Conservation (phyloP, 2,888 invertebrate genomes). For the Rhagium mordax region DNA sequence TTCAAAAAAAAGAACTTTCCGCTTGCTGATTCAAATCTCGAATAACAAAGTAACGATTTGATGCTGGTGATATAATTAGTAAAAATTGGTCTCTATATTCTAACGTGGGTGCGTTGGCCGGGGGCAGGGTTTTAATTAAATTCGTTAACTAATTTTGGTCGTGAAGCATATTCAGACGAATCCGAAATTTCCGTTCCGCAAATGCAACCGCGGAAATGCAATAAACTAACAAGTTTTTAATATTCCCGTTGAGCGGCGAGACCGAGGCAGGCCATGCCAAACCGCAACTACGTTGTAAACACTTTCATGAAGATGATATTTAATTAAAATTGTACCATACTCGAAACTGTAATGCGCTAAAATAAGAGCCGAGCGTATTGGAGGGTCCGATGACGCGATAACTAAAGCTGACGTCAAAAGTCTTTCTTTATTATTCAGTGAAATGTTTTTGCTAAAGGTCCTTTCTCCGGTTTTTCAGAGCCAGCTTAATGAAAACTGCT, state of each 20-base stretch:
- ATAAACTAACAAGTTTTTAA: constrained; percentile 21
- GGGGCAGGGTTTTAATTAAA: constrained; percentile 12
- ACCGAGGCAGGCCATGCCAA: constrained; percentile 4
- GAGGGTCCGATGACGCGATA: neutral
- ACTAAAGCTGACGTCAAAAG: neutral
- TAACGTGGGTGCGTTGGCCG: too few relatives aligned
- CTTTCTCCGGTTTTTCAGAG: neutral
- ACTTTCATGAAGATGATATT: constrained; percentile 17
- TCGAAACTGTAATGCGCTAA: neutral
- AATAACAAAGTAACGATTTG: too few relatives aligned
- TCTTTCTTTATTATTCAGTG: neutral
- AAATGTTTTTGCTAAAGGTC: neutral
- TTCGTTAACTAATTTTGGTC: constrained; percentile 15
- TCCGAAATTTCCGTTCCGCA: constrained; percentile 20
- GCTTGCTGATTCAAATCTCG: too few relatives aligned
- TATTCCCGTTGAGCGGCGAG: neutral
- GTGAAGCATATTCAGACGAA: constrained; percentile 17
- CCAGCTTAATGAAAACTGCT: neutral
- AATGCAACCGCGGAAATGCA: constrained; percentile 18
- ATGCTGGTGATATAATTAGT: too few relatives aligned
- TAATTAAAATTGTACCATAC: constrained; percentile 11
- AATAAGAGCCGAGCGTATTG: neutral
- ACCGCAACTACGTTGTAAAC: constrained; percentile 12
- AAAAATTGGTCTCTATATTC: too few relatives aligned
- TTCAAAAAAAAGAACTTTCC: too few relatives aligned